phyloP scores from a whole-genome alignment of 1,140 invertebrate species.

The Drosophila obscura region DNA sequence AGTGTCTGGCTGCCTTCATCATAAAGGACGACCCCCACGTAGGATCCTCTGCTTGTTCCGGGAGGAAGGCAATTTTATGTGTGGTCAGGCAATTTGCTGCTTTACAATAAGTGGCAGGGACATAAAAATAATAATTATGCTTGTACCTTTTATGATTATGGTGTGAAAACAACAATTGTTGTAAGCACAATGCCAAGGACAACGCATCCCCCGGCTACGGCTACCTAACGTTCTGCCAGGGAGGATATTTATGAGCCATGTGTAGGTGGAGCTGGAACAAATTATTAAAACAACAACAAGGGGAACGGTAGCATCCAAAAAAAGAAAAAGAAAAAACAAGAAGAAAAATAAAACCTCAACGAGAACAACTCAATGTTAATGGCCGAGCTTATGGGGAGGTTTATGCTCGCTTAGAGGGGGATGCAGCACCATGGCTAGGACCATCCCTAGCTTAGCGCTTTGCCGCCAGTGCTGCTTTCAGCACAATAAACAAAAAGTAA shows the following conservation, averaged over 20 bases:
- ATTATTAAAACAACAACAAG: conserved; percentile 76
- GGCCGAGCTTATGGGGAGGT: conserved; percentile 28
- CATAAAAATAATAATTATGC: conserved; percentile 83
- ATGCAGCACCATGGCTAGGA: conserved; percentile 69
- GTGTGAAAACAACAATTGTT: conserved; percentile 83
- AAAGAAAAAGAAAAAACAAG: conserved; percentile 17
- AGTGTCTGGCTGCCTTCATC: conserved; percentile 26
- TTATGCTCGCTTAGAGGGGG: not conserved
- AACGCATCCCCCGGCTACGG: conserved; percentile 40
- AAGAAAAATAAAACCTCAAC: conserved; percentile 34
- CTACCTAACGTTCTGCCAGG: conserved; percentile 7
- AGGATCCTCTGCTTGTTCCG: conserved; percentile 11
- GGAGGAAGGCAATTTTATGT: conserved; percentile 55
- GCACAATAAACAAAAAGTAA: conserved; percentile 83
- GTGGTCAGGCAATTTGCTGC: conserved; percentile 79
- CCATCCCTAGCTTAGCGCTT: conserved; percentile 50
- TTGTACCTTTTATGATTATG: conserved; percentile 82
- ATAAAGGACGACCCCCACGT: conserved; percentile 40
- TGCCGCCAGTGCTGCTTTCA: conserved; percentile 55
- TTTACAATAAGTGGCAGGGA: conserved; percentile 79
- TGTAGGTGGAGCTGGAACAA: conserved; percentile 65
- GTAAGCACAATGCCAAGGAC: conserved; percentile 41
- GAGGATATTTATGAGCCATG: conserved; percentile 72
- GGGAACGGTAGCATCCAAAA: conserved; percentile 17
- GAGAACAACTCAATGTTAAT: conserved; percentile 77